Conservation (phyloP, 2,888 invertebrate genomes). For the Melitaea athalia region DNA sequence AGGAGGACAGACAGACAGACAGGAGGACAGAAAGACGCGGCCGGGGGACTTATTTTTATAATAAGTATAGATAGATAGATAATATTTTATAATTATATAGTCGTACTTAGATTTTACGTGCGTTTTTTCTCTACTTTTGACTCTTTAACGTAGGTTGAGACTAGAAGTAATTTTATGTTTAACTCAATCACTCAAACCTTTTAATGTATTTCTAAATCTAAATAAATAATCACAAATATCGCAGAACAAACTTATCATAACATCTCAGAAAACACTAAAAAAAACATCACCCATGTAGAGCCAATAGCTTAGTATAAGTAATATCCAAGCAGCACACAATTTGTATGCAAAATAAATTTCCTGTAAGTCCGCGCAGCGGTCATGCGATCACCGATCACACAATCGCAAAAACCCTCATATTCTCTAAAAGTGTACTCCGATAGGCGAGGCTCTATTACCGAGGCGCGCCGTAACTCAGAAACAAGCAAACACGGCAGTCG, state of each 20-base stretch:
- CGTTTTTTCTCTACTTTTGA: no score
- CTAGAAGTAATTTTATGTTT: no score
- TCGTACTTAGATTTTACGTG: no score
- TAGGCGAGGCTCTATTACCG: conserved; percentile 71
- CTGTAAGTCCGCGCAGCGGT: conserved; percentile 52
- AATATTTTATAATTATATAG: no score
- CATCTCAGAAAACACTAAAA: not conserved
- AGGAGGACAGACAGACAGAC: no score
- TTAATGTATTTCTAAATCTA: not conserved
- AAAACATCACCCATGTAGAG: not conserved
- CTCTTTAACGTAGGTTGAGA: no score
- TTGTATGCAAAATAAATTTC: conserved; percentile 49
- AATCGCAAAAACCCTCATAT: conserved; percentile 44
- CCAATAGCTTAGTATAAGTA: conserved; percentile 2
- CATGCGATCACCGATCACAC: conserved; percentile 63
- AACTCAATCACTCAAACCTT: no score
- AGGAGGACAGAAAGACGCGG: no score
- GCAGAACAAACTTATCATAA: not conserved
- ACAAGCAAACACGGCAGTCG: conserved; percentile 77
- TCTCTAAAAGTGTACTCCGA: conserved; percentile 68
- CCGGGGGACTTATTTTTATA: no score
- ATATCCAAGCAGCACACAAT: conserved; percentile 17
- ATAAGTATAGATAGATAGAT: no score
- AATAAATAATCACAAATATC: not conserved
- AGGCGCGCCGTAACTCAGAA: conserved; percentile 77